Evolutionary conservation across 2,797 vertebrate genomes (phyloP), one percentile per base, ranked within the genome.

Genomic region (Acrossocheilus wenchowensis): DNA sequence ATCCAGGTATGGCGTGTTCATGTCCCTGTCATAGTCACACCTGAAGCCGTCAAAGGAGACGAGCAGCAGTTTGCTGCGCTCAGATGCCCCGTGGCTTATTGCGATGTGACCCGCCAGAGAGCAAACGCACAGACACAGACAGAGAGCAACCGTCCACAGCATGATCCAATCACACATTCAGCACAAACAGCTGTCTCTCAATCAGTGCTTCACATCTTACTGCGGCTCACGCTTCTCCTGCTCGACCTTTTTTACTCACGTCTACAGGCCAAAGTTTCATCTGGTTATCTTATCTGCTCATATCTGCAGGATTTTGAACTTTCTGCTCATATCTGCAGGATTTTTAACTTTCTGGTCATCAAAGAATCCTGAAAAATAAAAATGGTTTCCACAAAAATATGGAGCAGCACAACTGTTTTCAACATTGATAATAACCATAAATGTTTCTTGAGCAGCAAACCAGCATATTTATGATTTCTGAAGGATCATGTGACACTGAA

Each of bases 11-110:
- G 97, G 97, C 2, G 97, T 99, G 88, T 97, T 92, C 91, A 98
- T 97, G 0, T 97, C 96, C 14, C 94, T 95, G 93, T 99, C 98
- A 0, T 99, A 99, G 92, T 99, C 81, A 97, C 97, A 99, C 2
- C 97, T 96, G 89, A 99, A 99, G 1, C 98, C 98, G 0, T 99
- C 97, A 0, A 99, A 98, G 86, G 97, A 98, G 83, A 99, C 88
- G 15, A 99, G 94, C n/a, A 99, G 95, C 45, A 99, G 81, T 90
- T 97, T 98, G 83, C 71, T 92, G 43, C 0, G 90, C 2, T 0
- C 5, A 17, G 81, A 84, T 79, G 17, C 2, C 0, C 7, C 5
- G 1, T 0, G 26, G 14, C 43, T 71, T 7, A 0, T 41, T 0
- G 54, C 69, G 0, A 93, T 10, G 1, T 86, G 86, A 8, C 54